These are phyloP conservation scores for Corvus cornix DNA, from an alignment of 2,113 vertebrate genomes.

Conservation along the genomic window DNA sequence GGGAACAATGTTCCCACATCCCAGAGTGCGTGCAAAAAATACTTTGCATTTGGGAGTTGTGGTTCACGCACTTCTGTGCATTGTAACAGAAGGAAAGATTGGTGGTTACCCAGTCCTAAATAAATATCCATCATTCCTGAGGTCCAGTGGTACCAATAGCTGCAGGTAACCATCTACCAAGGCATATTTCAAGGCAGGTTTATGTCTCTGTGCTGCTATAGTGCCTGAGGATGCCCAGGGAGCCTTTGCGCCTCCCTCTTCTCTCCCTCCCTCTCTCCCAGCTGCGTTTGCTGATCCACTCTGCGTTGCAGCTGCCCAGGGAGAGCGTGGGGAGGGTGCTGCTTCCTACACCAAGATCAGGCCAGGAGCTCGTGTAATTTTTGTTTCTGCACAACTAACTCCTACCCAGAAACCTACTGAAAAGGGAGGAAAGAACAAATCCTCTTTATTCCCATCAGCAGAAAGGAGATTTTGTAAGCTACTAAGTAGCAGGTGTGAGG, in stretches of 20 bases:
- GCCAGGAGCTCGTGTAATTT: background rate
- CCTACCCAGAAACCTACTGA: background rate
- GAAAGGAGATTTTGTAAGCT: background rate
- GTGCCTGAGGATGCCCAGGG: background rate
- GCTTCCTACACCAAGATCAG: background rate
- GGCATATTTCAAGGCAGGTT: background rate
- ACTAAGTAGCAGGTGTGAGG: background rate
- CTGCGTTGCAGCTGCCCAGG: accelerated
- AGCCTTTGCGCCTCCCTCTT: background rate
- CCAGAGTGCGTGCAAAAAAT: background rate
- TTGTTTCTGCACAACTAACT: background rate
- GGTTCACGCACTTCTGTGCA: accelerated
- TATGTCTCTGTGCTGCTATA: background rate
- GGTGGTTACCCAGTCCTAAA: background rate
- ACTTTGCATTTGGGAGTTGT: background rate
- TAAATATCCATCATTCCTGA: background rate
- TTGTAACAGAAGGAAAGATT: background rate
- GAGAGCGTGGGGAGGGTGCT: background rate
- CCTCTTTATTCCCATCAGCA: background rate
- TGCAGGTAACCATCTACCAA: background rate
- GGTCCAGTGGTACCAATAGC: background rate
- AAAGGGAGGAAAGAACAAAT: background rate
- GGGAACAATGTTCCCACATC: accelerated
- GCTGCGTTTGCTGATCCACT: background rate
- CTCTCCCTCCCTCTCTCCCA: background rate